Evolutionary conservation across 2,113 vertebrate genomes (phyloP), one percentile per base, ranked within the genome.

Genomic region (Dolichotis patagonum): DNA sequence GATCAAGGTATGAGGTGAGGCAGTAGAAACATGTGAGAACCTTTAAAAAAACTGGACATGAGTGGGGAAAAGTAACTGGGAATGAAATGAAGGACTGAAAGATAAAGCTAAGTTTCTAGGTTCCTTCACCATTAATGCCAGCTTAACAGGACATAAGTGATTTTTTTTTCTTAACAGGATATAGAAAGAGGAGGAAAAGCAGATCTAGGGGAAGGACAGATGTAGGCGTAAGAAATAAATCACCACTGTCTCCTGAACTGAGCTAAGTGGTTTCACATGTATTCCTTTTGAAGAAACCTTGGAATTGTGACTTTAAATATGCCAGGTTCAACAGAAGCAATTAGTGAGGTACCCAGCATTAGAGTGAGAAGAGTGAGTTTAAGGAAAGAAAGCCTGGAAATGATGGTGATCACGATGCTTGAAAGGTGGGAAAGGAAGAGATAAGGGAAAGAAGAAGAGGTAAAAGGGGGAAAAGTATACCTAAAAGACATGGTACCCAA

Each of bases 21-120:
- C 60, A 14, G n/a, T 4, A 22, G 71, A 63, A 46, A 19, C 0
- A 9, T 5, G 0, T 1, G 12, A 63, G 95, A 7, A 16, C 28
- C 58, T 24, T 0, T 5, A 6, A 4, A 62, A 60, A 56, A 52
- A 43, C 12, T 0, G 0, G 32, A 0, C 0, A 7, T 7, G 35
- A 24, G 16, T 0, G 9, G 41, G 20, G 11, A 28, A 49, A n/a
- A 43, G 22, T 75, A 43, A 75, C 38, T 1, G 58, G 30, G 20
- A 35, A 26, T 71, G 52, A 20, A 11, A 7, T 1, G 14, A 41
- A 19, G 19, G 35, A 19, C 6, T 28, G 14, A 52, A 7, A 35
- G 46, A 67, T 7, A 54, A 28, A 30, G 58, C 17, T 17, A 35
- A 7, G 12, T 6, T 28, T 93, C 38, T 13, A 54, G 19, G 63